A percentile compares a stretch with the other conserved stretches of the same genome.
Evolutionary conservation across 1,140 invertebrate genomes (phyloP).

Genomic region (Scylla paramamosain): DNA sequence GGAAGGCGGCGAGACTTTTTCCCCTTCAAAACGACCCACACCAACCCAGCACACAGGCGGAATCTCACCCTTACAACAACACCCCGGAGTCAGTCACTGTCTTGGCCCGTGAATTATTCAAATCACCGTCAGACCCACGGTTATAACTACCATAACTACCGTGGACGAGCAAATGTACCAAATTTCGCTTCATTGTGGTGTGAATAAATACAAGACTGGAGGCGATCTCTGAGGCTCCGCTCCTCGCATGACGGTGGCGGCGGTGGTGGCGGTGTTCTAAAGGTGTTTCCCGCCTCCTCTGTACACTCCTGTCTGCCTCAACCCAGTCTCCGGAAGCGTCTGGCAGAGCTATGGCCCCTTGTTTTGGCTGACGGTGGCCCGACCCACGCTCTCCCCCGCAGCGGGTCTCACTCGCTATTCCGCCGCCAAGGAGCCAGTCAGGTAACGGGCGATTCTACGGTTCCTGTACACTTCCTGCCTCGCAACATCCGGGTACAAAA

Average conservation of each 20-base stretch:
- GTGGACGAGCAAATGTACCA: slow-evolving; percentile 56
- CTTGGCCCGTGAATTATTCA: slow-evolving; percentile 53
- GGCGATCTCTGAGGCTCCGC: slow-evolving; percentile 30
- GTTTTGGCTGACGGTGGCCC: neutral
- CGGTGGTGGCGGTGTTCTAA: neutral
- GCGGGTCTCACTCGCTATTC: no score
- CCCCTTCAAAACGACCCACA: neutral
- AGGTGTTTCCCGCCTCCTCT: neutral
- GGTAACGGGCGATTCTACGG: neutral
- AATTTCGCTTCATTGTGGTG: slow-evolving; percentile 67
- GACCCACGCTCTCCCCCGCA: neutral
- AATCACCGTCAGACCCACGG: slow-evolving; percentile 59
- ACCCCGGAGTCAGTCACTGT: slow-evolving; percentile 27
- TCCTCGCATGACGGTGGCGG: neutral
- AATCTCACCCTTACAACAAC: slow-evolving; percentile 32
- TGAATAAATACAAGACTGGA: slow-evolving; percentile 69
- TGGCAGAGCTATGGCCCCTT: neutral
- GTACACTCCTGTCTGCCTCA: neutral
- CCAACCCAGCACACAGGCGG: neutral
- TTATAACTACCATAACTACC: slow-evolving; percentile 68
- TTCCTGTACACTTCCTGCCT: neutral
- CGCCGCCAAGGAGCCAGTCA: neutral
- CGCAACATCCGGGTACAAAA: neutral
- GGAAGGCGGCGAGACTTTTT: slow-evolving; percentile 9
- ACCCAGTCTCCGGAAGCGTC: slow-evolving; percentile 6